Evolutionary conservation across 2,888 invertebrate species (phyloP).

Genomic region (Unio pictorum): DNA sequence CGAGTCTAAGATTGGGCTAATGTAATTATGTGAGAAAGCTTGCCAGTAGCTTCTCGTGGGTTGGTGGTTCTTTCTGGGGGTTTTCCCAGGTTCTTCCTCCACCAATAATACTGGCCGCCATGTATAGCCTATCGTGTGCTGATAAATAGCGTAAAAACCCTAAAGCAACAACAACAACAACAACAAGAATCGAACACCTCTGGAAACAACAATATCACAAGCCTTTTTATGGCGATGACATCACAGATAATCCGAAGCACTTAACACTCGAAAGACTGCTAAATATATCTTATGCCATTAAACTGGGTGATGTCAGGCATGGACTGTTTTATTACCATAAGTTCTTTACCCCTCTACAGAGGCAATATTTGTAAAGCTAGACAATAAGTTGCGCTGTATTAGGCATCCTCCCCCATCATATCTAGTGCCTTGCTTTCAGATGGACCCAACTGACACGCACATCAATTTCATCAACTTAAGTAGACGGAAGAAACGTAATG

Average conservation of each 20-base stretch:
- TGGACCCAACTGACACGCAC: conserved; percentile 73
- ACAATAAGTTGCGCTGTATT: conserved; percentile 69
- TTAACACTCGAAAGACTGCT: conserved; percentile 6
- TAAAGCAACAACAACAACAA: too few relatives aligned
- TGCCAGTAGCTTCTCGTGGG: too few relatives aligned
- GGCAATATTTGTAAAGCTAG: conserved; percentile 68
- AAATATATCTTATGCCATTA: conserved; percentile 67
- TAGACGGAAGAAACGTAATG: conserved; percentile 54
- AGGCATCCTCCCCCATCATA: conserved; percentile 70
- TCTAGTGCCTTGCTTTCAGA: conserved; percentile 73
- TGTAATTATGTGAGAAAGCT: too few relatives aligned
- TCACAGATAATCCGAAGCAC: conserved; percentile 1
- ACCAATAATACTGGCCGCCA: too few relatives aligned
- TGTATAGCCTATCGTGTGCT: too few relatives aligned
- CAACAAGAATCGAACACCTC: too few relatives aligned
- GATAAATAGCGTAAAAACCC: too few relatives aligned
- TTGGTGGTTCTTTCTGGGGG: too few relatives aligned
- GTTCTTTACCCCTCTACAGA: conserved; percentile 73
- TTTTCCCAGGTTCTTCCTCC: too few relatives aligned
- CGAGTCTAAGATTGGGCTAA: too few relatives aligned
- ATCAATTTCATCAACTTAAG: conserved; percentile 68
- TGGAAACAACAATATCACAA: conserved; percentile 1
- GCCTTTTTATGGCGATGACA: conserved; percentile 38
- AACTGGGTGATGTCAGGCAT: conserved; percentile 69
- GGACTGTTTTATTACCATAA: conserved; percentile 72